These are phyloP conservation scores for Danio jaintianensis DNA, from an alignment of 2,797 vertebrate species.

Conservation along the genomic window DNA sequence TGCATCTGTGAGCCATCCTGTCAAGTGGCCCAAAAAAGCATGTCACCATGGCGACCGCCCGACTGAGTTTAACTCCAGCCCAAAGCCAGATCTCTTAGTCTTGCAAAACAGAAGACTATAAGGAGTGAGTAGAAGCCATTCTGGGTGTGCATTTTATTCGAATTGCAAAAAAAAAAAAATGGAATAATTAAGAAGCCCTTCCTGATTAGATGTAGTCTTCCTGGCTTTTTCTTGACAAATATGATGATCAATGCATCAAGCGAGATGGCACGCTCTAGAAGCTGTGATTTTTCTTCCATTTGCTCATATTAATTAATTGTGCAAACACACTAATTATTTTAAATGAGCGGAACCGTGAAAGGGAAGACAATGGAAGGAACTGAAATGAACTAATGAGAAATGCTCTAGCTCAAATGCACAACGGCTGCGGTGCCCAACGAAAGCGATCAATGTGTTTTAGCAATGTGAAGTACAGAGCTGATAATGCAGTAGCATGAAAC, in stretches of 20 bases:
- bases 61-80: conserved; percentile 25
- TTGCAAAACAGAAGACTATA: conserved; percentile 25
- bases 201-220: conserved; percentile 36
- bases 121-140: background rate
- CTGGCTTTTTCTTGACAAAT: conserved; percentile 26
- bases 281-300: conserved; percentile 35
- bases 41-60: conserved; percentile 40
- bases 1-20: conserved; percentile 7
- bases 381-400: conserved; percentile 55
- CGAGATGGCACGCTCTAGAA: conserved; percentile 4
- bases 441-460: conserved; percentile 55
- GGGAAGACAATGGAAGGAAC: conserved; percentile 39
- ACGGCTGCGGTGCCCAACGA: conserved; percentile 14
- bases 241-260: conserved; percentile 19
- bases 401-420: conserved; percentile 35
- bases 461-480: conserved; percentile 47
- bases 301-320: conserved; percentile 50
- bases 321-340: conserved; percentile 43
- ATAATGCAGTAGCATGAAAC: conserved; percentile 47
- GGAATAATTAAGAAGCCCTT: background rate
- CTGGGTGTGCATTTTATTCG: background rate
- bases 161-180: conserved; percentile 19
- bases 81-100: background rate
- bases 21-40: conserved; percentile 36
- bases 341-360: conserved; percentile 46